These are phyloP conservation scores for Aegotheles bennettii DNA, from an alignment of 2,113 vertebrate genomes.

Conservation along the genomic window DNA sequence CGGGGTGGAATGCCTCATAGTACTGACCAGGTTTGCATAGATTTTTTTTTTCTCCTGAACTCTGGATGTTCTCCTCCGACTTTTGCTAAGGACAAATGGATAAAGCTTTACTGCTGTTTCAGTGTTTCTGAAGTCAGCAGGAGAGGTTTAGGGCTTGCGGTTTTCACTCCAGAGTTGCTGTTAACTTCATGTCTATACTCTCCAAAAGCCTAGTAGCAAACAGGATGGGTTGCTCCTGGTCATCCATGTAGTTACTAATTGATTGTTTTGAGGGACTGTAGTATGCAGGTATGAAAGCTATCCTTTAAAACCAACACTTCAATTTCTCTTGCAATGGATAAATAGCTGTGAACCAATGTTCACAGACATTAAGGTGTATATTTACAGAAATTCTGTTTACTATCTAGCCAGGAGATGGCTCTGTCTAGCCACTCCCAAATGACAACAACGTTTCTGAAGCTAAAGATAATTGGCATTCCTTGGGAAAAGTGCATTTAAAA, in stretches of 20 bases:
- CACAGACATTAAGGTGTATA: background rate
- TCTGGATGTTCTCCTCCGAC: background rate
- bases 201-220: background rate
- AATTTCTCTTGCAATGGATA: background rate
- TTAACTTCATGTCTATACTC: background rate
- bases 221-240: background rate
- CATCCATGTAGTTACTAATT: background rate
- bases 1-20: background rate
- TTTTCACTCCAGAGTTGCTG: background rate
- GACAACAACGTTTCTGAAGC: background rate
- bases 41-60: background rate
- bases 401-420: slow-evolving; percentile 54
- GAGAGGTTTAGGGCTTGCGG: background rate
- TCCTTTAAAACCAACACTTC: background rate
- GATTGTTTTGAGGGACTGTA: background rate
- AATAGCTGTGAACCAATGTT: background rate
- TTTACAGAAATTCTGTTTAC: background rate
- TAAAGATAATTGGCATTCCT: background rate
- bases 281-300: background rate
- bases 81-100: background rate
- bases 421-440: slow-evolving; percentile 12
- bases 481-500: background rate
- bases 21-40: background rate
- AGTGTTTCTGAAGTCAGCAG: background rate
- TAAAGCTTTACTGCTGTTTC: background rate